Evolutionary conservation across 2,888 invertebrate species (phyloP), one percentile per base, ranked within the genome.

Genomic region (Mamestra brassicae): DNA sequence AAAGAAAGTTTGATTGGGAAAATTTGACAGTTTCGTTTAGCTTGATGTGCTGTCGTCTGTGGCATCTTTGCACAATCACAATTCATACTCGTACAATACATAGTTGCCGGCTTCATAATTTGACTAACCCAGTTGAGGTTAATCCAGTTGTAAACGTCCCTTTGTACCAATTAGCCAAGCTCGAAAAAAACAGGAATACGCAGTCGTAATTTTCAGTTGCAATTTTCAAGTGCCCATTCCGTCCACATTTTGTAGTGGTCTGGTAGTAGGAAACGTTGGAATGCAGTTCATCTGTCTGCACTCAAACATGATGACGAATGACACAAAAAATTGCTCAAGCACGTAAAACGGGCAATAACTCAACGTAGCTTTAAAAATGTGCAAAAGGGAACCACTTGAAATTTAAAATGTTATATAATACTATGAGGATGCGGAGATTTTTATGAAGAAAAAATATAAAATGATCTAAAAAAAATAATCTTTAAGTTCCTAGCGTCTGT

Each of bases 251-350:
- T 36, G 13, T 13, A 11, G 3, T n/a, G 0, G 5, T 34, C 26
- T 26, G 10, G n/a, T 38, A 58, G 34, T 42, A n/a, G 8, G 7
- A 42, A 42, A 42, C 6, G 42, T 42, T 42, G n/a, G 10, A 74
- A 45, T 60, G 52, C 52, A 15, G 34, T 15, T n/a, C 45, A 52
- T 71, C 50, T 45, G 26, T 34, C 4, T 3, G 42, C 34, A 45
- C 74, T 63, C 34, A 42, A 73, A 13, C n/a, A 38, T 62, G 26
- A 65, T 47, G 45, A 45, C 6, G 58, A 74, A 75, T 38, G 7
- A 3, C 34, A 3, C 34, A 36, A 70, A 60, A 52, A 71, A 36
- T 3, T 10, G 10, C n/a, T 63, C 65, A 52, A 69, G 38, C 0
- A n/a, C 7, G 5, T 15, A n/a, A 61, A 34, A 45, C 6, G 4